Evolutionary conservation across 37 sponge, comb jelly and placozoan species (phyloP).

Genomic region (Petrosia ficiformis): DNA sequence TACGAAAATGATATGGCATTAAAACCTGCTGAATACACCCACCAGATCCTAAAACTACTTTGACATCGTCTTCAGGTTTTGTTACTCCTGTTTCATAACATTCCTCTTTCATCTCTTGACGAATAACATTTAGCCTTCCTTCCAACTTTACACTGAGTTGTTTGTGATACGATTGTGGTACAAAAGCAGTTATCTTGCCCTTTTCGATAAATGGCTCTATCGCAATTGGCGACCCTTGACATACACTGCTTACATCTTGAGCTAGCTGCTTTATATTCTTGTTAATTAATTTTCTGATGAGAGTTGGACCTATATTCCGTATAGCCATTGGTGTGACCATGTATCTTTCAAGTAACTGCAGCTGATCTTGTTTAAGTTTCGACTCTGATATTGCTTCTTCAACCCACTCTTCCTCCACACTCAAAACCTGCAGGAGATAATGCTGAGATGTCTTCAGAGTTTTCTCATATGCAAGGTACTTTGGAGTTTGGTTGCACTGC

Average conservation of each 20-base stretch:
- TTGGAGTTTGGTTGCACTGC: slow-evolving; percentile 24
- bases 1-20: slow-evolving; percentile 52
- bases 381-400: slow-evolving; percentile 47
- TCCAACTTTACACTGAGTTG: background rate
- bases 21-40: slow-evolving; percentile 44
- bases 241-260: background rate
- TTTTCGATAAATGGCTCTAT: background rate
- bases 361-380: slow-evolving; percentile 25
- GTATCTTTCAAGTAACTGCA: slow-evolving; percentile 2
- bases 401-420: slow-evolving; percentile 72
- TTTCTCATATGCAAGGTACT: slow-evolving; percentile 58
- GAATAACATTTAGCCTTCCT: background rate
- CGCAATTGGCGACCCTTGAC: background rate
- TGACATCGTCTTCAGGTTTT: slow-evolving; percentile 23
- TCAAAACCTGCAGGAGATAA: slow-evolving; percentile 50
- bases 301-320: slow-evolving; percentile 11
- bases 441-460: slow-evolving; percentile 64
- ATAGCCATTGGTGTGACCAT: slow-evolving; percentile 26
- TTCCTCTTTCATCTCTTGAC: slow-evolving; percentile 10
- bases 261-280: background rate
- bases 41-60: slow-evolving; percentile 50
- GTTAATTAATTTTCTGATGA: background rate
- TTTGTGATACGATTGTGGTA: slow-evolving; percentile 10
- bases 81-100: slow-evolving; percentile 31
- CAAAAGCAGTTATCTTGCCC: slow-evolving; percentile 19